phyloP scores from a whole-genome alignment of 1,140 invertebrate species.

The Drosophila takahashii region DNA sequence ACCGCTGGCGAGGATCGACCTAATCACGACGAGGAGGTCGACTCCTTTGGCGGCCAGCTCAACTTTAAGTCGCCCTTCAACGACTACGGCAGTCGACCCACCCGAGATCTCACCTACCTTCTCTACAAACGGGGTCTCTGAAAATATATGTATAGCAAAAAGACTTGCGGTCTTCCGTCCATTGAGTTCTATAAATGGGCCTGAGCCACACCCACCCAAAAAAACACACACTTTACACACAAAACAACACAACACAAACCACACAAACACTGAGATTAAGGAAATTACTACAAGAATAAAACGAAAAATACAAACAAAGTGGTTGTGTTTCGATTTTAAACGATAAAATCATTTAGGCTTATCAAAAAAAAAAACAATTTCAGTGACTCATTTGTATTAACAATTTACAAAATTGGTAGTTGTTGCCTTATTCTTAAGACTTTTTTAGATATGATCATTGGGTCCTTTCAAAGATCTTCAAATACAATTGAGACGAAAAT shows the following conservation, averaged over 20 bases:
- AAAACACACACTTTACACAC: background rate
- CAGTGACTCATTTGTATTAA: background rate
- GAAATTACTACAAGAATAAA: background rate
- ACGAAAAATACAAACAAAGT: slow-evolving; percentile 1
- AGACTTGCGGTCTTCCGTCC: slow-evolving; percentile 1
- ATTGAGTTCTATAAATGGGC: slow-evolving; percentile 14
- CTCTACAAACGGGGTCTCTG: slow-evolving; percentile 65
- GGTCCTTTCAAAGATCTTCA: too few species aligned
- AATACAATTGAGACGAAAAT: background rate
- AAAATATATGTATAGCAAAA: background rate
- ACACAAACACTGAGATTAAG: slow-evolving; percentile 1
- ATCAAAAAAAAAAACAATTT: background rate
- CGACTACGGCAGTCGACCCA: slow-evolving; percentile 69
- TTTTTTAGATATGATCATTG: too few species aligned
- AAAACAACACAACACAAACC: slow-evolving; percentile 1
- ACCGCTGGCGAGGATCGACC: background rate
- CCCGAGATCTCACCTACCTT: slow-evolving; percentile 62
- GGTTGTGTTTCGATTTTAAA: slow-evolving; percentile 1
- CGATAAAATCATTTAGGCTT: background rate
- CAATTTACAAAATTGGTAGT: background rate
- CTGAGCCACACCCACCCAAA: slow-evolving; percentile 11
- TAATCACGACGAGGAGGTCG: slow-evolving; percentile 20
- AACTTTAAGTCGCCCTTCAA: slow-evolving; percentile 71
- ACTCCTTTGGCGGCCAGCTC: slow-evolving; percentile 49
- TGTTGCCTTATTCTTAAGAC: too few species aligned